These are phyloP conservation scores for Corythaeola cristata DNA, from an alignment of 2,113 vertebrate genomes.

Conservation along the genomic window DNA sequence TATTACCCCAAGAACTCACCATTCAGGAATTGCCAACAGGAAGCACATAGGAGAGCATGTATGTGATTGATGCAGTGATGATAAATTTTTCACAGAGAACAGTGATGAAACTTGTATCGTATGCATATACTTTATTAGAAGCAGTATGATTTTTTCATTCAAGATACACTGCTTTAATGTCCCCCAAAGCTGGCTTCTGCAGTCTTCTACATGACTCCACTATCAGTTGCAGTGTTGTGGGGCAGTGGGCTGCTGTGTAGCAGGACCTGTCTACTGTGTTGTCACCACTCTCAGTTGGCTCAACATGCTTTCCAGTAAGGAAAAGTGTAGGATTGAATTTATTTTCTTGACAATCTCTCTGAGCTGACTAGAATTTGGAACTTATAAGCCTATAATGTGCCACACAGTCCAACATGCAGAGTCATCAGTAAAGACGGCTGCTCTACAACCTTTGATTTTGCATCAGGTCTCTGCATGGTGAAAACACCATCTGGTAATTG, in stretches of 20 bases:
- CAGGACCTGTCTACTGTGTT: neutral
- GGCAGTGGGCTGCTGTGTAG: neutral
- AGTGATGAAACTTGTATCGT: neutral
- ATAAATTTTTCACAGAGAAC: neutral
- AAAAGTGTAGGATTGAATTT: neutral
- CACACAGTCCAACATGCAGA: neutral
- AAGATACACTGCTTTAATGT: neutral
- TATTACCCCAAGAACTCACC: neutral
- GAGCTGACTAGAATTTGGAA: neutral
- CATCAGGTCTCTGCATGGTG: neutral
- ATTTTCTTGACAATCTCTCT: neutral
- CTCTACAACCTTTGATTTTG: neutral
- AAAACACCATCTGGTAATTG: neutral
- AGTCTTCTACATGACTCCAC: neutral
- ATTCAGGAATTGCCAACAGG: neutral
- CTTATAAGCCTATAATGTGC: fast-evolving
- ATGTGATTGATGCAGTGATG: neutral
- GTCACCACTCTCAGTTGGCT: neutral
- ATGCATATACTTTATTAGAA: neutral
- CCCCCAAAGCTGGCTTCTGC: neutral
- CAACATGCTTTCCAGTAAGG: neutral
- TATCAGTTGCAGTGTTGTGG: neutral
- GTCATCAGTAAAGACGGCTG: neutral
- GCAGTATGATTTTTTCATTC: neutral
- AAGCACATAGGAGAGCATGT: neutral